Evolutionary conservation across 2,888 invertebrate species (phyloP).

Genomic region (Melieria picta): DNA sequence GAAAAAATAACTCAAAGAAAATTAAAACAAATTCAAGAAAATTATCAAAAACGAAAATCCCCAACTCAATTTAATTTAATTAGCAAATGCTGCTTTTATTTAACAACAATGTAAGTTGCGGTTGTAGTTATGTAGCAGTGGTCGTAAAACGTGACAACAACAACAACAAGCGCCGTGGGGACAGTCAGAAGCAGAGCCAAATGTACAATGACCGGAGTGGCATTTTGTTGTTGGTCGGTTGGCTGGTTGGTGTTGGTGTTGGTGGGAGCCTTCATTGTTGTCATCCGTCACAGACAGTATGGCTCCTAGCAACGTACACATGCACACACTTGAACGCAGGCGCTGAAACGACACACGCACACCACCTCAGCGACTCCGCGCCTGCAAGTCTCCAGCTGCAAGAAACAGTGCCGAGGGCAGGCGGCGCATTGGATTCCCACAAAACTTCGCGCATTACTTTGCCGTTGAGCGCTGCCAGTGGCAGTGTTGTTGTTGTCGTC

Average conservation of each 20-base stretch:
- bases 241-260: neutral
- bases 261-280: neutral
- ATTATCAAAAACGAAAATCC: conserved; percentile 2
- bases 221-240: neutral
- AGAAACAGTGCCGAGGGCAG: neutral
- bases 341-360: too few relatives aligned
- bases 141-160: neutral
- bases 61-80: conserved; percentile 21
- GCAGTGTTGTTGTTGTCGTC: neutral
- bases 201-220: conserved; percentile 4
- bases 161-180: neutral
- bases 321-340: neutral
- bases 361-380: too few relatives aligned
- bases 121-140: neutral
- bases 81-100: conserved; percentile 6
- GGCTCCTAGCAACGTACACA: conserved; percentile 24
- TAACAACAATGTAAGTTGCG: neutral
- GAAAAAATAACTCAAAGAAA: neutral
- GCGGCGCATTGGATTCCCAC: neutral
- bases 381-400: neutral
- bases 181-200: conserved; percentile 12
- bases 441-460: conserved; percentile 18
- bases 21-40: neutral
- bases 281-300: conserved; percentile 29
- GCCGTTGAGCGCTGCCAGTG: neutral